Evolutionary conservation across 2,797 vertebrate species (phyloP).

Genomic region (Cryptoblepharus egeriae): DNA sequence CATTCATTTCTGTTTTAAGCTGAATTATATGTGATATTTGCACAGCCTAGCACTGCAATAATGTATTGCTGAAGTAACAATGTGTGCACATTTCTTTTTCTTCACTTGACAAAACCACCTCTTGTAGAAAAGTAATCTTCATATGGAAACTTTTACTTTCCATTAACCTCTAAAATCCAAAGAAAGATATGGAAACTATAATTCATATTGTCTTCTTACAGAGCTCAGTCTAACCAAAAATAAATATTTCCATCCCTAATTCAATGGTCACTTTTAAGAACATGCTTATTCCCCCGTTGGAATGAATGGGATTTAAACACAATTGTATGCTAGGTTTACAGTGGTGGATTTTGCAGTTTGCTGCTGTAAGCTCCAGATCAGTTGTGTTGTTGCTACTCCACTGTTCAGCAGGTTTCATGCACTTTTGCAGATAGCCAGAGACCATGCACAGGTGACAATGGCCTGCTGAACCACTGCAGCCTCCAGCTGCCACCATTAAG

Average conservation of each 20-base stretch:
- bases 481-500: no score
- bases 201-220: background rate
- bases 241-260: background rate
- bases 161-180: background rate
- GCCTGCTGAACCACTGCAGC: no score
- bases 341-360: no score
- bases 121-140: background rate
- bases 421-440: no score
- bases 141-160: background rate
- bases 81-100: background rate
- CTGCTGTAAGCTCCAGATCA: no score
- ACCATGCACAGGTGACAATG: no score
- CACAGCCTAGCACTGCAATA: background rate
- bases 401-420: no score
- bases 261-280: background rate
- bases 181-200: background rate
- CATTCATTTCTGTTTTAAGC: background rate
- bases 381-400: no score
- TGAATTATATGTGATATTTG: background rate
- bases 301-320: background rate
- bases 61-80: background rate
- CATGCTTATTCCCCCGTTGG: background rate
- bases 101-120: background rate
- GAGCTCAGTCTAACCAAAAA: background rate
- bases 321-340: no score